Evolutionary conservation across 1,140 invertebrate genomes (phyloP), one percentile per base, ranked within the genome.

Genomic region (Archegozetes longisetosus): DNA sequence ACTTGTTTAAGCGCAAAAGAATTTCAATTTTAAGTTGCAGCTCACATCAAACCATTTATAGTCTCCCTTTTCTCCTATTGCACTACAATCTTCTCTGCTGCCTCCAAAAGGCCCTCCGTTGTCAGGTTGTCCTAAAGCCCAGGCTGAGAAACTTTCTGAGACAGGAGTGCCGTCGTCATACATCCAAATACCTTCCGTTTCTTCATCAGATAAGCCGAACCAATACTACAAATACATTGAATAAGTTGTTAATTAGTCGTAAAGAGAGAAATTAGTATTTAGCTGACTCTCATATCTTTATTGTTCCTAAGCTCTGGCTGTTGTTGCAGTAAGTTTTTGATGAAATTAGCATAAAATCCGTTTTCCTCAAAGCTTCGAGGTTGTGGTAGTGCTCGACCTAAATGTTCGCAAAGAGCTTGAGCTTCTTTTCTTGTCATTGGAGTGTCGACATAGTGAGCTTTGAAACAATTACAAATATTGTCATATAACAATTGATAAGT

Each of bases 41-140:
- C 13, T 26, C 3, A 57, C 22, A 57, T 57, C 55, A 48, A 48
- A 17, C 55, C 55, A 57, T 17, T 46, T 57, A 28, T 57, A 53
- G 3, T 57, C 28, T 6, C 12, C 3, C 32, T 17, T 20, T 17
- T 57, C 55, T 9, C 32, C 17, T 12, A 57, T 57, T 47, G 47
- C 55, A 23, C n/a, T 28, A 27, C 55, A 57, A 48, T 57, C 32
- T 48, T 57, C 55, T 48, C 46, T 57, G 9, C 14, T 13, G 3
- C 55, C 28, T 17, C 27, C 14, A 20, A 26, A 26, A 26, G 14
- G 28, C 17, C 55, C 55, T 12, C 55, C 55, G 22, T 57, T 57
- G 25, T 57, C 55, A 9, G 55, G 55, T 22, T 57, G 55, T 23
- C 26, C 55, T 12, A 57, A 26, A n/a, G 55, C 55, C 55, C 55